Evolutionary conservation across 23 tunicate species (phyloP).

Genomic region (Botrylloides violaceus): DNA sequence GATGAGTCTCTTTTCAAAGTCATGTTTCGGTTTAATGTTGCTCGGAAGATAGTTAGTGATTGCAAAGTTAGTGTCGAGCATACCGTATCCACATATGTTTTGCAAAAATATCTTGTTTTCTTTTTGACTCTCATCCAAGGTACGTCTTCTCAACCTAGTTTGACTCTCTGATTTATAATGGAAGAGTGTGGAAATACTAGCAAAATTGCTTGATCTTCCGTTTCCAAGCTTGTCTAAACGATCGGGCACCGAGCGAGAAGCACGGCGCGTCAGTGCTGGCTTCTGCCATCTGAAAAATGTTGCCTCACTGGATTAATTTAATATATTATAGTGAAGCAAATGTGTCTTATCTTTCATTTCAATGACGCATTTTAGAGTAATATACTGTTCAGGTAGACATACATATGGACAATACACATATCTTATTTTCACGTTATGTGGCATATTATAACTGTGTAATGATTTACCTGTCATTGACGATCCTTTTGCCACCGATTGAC

Average conservation of each 20-base stretch:
- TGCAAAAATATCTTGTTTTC: conserved; percentile 8
- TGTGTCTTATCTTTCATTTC: too few species aligned
- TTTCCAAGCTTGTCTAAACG: background rate
- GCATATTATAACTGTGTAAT: too few species aligned
- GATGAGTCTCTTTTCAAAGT: background rate
- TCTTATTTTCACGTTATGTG: too few species aligned
- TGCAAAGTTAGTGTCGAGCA: conserved; percentile 31
- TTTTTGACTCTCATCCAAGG: background rate
- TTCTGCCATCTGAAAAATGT: background rate
- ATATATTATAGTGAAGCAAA: too few species aligned
- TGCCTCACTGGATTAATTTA: too few species aligned
- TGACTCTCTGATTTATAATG: background rate
- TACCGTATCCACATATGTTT: background rate
- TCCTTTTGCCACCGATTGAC: background rate
- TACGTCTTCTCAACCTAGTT: background rate
- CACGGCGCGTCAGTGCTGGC: background rate
- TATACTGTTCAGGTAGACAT: too few species aligned
- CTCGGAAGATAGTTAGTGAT: conserved; percentile 46
- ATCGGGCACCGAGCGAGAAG: background rate
- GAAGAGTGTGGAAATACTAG: background rate
- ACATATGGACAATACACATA: too few species aligned
- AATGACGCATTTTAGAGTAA: too few species aligned
- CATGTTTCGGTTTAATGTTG: conserved; percentile 34
- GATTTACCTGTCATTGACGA: background rate
- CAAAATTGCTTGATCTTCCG: background rate